Evolutionary conservation across 1,140 invertebrate species (phyloP), one percentile per base, ranked within the genome.

Genomic region (Adoxophyes honmai): DNA sequence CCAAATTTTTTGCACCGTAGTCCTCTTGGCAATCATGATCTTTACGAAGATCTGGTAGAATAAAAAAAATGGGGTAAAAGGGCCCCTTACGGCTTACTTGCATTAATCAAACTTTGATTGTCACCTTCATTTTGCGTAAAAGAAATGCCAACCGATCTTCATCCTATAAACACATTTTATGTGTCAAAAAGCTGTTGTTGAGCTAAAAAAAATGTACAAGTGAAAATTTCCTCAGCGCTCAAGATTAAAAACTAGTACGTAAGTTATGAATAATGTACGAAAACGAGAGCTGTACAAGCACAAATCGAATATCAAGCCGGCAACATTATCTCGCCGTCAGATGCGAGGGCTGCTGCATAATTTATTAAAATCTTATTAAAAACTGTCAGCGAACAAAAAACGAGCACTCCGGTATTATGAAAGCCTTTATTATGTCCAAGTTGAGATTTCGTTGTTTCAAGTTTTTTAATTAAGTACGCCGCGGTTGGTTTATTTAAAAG

Each of bases 291-390:
- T 16, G 42, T 48, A 48, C 42, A 48, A 28, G 42, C 42, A 48
- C 42, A 48, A 48, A 28, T 48, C 42, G 42, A 48, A 48, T 48
- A 48, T 18, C 42, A 18, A 18, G 14, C 21, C 21, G 21, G 21
- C 16, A 48, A 48, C 21, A 48, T 48, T 48, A 48, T 48, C 42
- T 48, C 18, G 11, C 16, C 42, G 42, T 48, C 42, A 48, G 16
- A 21, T 48, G 42, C 16, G 21, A 48, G 42, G 21, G 56, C 57
- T 59, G 35, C 55, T 71, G 66, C 66, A 71, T 74, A 74, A 74
- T 71, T 74, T 68, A 74, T 74, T 68, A 74, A 70, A 70, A 68
- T 68, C 71, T 74, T 74, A 74, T 71, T 70, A 68, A 70, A 73
- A 74, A 74, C 65, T 71, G 66, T 70, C 66, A 65, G 59, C 63